phyloP scores from a whole-genome alignment of 2,888 invertebrate species.

The Sicus ferrugineus region DNA sequence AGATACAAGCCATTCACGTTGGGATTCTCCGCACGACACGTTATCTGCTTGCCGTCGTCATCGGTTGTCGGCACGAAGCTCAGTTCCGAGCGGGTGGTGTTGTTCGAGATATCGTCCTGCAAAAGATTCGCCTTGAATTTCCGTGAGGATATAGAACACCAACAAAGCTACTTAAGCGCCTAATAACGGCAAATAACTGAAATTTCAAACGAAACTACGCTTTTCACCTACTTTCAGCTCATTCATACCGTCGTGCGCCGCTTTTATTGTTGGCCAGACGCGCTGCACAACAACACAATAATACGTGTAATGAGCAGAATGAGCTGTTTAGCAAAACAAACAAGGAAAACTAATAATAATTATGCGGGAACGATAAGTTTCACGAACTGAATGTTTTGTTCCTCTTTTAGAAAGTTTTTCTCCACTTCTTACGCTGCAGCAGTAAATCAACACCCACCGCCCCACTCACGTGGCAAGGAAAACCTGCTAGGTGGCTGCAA shows the following conservation, averaged over 20 bases:
- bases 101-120: slow-evolving; percentile 82
- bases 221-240: background rate
- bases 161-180: background rate
- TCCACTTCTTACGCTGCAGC: slow-evolving; percentile 14
- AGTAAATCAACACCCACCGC: background rate
- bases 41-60: slow-evolving; percentile 88
- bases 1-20: slow-evolving; percentile 83
- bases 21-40: slow-evolving; percentile 90
- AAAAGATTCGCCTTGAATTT: slow-evolving; percentile 30
- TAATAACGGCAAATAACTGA: background rate
- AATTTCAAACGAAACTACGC: background rate
- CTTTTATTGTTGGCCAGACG: background rate
- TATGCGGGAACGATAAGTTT: slow-evolving; percentile 19
- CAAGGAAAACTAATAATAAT: too few species aligned
- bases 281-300: background rate
- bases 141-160: background rate
- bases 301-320: background rate
- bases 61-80: slow-evolving; percentile 88
- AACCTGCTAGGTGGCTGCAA: background rate
- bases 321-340: background rate
- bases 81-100: slow-evolving; percentile 84
- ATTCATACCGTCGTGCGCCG: background rate
- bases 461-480: background rate
- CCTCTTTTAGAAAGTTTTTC: background rate
- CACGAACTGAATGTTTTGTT: slow-evolving; percentile 3